Percentiles rank a stretch among this genome's conserved stretches.
phyloP scores from a whole-genome alignment of 2,888 invertebrate species.

The Bombylius major region DNA sequence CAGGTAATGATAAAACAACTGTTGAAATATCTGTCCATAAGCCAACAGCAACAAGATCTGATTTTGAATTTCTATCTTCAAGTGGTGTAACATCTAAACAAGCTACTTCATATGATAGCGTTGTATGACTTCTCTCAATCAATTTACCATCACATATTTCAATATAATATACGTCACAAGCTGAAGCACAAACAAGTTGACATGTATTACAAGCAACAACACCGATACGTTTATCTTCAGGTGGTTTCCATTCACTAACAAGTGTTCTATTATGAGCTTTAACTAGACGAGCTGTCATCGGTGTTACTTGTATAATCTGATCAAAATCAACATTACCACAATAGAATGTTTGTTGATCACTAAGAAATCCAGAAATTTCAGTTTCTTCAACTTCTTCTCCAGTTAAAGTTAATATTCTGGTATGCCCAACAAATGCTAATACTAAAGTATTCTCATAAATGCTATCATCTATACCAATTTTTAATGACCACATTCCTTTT shows the following conservation, averaged over 20 bases:
- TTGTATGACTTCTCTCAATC: constrained; percentile 51
- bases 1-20: constrained; percentile 69
- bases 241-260: constrained; percentile 60
- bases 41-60: constrained; percentile 77
- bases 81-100: constrained; percentile 87
- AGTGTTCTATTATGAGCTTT: constrained; percentile 52
- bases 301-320: constrained; percentile 62
- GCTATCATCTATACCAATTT: constrained; percentile 48
- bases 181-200: constrained; percentile 74
- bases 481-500: constrained; percentile 96
- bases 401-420: constrained; percentile 73
- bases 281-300: constrained; percentile 58
- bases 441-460: constrained; percentile 78
- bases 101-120: constrained; percentile 87
- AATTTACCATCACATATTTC: constrained; percentile 54
- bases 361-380: constrained; percentile 80
- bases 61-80: constrained; percentile 45
- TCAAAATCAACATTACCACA: constrained; percentile 81
- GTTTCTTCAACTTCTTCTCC: constrained; percentile 98
- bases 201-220: constrained; percentile 72
- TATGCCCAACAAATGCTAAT: constrained; percentile 93
- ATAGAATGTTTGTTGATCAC: constrained; percentile 86
- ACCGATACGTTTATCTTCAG: constrained; percentile 62
- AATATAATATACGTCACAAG: constrained; percentile 74
- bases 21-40: constrained; percentile 97